phyloP scores from a whole-genome alignment of 2,888 invertebrate species.

The Drosophila nigricruria region DNA sequence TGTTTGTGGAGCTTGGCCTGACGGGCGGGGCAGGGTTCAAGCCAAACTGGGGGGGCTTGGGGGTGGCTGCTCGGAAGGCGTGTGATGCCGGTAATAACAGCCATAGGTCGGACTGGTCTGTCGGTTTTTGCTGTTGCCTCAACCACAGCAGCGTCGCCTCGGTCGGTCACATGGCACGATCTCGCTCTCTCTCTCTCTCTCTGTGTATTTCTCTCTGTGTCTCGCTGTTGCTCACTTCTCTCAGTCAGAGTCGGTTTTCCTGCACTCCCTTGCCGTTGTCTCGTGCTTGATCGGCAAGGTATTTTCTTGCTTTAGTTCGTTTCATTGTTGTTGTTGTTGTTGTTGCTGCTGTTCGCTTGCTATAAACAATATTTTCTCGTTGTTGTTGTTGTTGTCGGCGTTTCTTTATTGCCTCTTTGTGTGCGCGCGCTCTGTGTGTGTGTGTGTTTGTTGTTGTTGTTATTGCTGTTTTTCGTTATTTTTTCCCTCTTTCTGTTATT shows the following conservation, averaged over 20 bases:
- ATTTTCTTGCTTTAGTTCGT: constrained; percentile 51
- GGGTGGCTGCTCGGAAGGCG: constrained; percentile 17
- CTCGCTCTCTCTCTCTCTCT: background rate
- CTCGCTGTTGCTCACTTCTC: constrained; percentile 1
- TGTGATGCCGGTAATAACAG: constrained; percentile 66
- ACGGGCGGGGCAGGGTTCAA: background rate
- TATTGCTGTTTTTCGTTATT: constrained; percentile 43
- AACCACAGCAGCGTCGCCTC: constrained; percentile 16
- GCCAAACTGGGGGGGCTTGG: background rate
- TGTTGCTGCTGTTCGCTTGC: constrained; percentile 39
- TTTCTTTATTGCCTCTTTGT: constrained; percentile 67
- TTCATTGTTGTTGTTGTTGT: constrained; percentile 25
- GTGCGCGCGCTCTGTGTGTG: constrained; percentile 20
- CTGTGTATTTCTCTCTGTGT: background rate
- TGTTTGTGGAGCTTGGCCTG: constrained; percentile 15
- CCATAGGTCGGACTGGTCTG: constrained; percentile 61
- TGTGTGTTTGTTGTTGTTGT: constrained; percentile 31
- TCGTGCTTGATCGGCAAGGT: constrained; percentile 54
- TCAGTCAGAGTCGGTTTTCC: background rate
- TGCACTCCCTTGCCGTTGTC: constrained; percentile 18
- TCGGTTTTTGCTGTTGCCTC: constrained; percentile 11
- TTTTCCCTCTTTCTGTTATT: constrained; percentile 36
- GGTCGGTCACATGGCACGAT: constrained; percentile 34
- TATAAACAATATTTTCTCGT: constrained; percentile 67
- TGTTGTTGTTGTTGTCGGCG: constrained; percentile 64